These are phyloP conservation scores for Tenebrio molitor DNA, from an alignment of 1,140 invertebrate genomes.

Conservation along the genomic window DNA sequence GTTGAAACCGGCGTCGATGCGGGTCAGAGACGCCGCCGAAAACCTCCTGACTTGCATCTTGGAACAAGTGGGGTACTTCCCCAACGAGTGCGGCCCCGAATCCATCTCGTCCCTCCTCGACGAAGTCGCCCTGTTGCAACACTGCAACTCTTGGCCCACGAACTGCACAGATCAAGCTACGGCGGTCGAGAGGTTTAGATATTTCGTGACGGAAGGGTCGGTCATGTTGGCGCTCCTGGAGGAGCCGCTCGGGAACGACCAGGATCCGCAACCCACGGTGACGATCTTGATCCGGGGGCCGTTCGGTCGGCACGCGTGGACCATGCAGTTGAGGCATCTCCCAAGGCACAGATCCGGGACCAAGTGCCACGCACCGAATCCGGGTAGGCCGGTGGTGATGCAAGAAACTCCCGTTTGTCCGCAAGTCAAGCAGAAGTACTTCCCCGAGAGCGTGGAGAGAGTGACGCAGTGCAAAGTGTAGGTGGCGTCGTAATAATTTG, in stretches of 20 bases:
- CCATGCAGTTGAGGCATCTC: constrained; percentile 87
- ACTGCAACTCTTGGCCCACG: constrained; percentile 77
- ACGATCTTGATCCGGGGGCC: constrained; percentile 89
- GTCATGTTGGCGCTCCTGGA: constrained; percentile 92
- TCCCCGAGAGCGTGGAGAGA: constrained; percentile 86
- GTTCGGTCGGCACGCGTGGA: constrained; percentile 95
- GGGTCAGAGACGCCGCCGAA: constrained; percentile 96
- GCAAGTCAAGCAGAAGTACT: constrained; percentile 81
- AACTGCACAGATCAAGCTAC: constrained; percentile 69
- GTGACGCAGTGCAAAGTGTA: constrained; percentile 87
- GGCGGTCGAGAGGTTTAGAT: constrained; percentile 81
- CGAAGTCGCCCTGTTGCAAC: constrained; percentile 86
- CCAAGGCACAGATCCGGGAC: constrained; percentile 83
- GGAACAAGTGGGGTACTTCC: constrained; percentile 87
- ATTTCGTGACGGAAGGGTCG: constrained; percentile 93
- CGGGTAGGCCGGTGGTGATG: constrained; percentile 83
- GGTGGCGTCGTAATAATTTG: constrained; percentile 62
- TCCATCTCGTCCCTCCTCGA: constrained; percentile 89
- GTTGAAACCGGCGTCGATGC: constrained; percentile 94
- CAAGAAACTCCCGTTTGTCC: constrained; percentile 75
- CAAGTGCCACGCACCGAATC: constrained; percentile 78
- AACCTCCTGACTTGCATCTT: constrained; percentile 90
- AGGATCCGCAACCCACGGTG: constrained; percentile 82
- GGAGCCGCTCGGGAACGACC: constrained; percentile 88
- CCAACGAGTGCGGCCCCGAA: constrained; percentile 86